Evolutionary conservation across 92 coral and sea anemone species (phyloP).

Genomic region (Actinernus sp.): DNA sequence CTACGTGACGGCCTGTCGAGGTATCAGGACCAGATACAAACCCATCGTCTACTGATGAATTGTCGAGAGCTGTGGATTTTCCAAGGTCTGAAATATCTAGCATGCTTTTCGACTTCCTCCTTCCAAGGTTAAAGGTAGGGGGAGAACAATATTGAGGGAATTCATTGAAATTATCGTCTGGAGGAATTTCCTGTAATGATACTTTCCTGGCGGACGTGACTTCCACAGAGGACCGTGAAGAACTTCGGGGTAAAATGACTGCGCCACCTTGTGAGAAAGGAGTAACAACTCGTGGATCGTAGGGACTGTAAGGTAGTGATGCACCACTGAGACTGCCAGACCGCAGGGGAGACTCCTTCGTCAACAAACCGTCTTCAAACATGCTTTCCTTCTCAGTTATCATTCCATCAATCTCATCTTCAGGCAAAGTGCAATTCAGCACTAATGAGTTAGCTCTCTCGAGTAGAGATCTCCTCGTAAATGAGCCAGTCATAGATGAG

Average conservation of each 20-base stretch:
- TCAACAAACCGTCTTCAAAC: conserved; percentile 38
- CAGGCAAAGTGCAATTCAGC: conserved; percentile 8
- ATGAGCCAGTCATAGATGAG: too few species aligned
- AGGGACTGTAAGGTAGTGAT: conserved; percentile 82
- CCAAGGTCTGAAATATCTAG: background rate
- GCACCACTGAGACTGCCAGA: conserved; percentile 77
- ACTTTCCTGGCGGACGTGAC: background rate
- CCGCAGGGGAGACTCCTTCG: conserved; percentile 61
- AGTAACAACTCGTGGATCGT: conserved; percentile 85
- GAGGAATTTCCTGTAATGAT: too few species aligned
- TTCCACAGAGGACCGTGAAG: conserved; percentile 1
- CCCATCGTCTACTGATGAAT: background rate
- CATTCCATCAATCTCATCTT: conserved; percentile 10
- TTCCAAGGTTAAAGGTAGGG: background rate
- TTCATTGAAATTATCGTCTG: too few species aligned
- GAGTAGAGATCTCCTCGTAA: too few species aligned
- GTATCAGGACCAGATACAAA: background rate
- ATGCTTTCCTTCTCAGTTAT: conserved; percentile 10
- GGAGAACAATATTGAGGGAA: too few species aligned
- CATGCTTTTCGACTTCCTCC: background rate
- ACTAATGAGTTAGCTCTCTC: background rate
- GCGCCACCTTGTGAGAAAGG: conserved; percentile 52
- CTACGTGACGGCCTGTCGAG: background rate
- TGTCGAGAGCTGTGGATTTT: background rate
- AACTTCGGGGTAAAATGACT: conserved; percentile 64